Base-by-base conservation (phyloP, 2,888 invertebrate genomes). In the Drosophila aldrichi region DNA sequence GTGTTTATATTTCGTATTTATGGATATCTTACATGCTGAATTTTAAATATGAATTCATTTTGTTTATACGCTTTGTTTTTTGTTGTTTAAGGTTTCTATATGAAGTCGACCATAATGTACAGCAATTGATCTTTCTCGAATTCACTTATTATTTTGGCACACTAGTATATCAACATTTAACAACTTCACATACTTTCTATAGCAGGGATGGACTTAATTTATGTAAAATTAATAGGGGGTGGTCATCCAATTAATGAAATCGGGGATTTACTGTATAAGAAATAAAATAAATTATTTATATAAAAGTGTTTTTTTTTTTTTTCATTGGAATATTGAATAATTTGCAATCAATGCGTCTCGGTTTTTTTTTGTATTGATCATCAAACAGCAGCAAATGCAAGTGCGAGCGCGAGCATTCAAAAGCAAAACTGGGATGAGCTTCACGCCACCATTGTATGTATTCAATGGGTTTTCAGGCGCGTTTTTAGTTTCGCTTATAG, bases 141-240 rank as follows among this genome's bases (percentile, higher is more conserved):
- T 79, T 84, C 81, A 72, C 76, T 78, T 76, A 74, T 57, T 70
- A 76, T 70, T 71, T 84, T 52, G 85, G 73, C 73, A 76, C 86
- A 80, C 80, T 71, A 65, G 76, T 73, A 66, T 65, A 69, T 80
- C 73, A 90, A 76, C 69, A 77, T 88, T 69, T 79, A 82, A 80
- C 74, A 88, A 88, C 78, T 90, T 83, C 79, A 82, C 74, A 82
- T 88, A 88, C 75, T 81, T 88, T 90, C 77, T 80, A 82, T 80
- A 86, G 90, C 86, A 89, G 86, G 86, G 90, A 88, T 85, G 82
- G 85, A 81, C 85, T 85, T 85, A 82, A 79, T 87, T 88, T 79
- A 73, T 82, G 74, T 88, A 81, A 84, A 82, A 88, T 82, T 84
- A 87, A 79, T 89, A 49, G 52, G 36, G 75, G 79, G 85, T 77